Evolutionary conservation across 1,140 invertebrate species (phyloP), one percentile per base, ranked within the genome.

Genomic region (Oncopeltus fasciatus): DNA sequence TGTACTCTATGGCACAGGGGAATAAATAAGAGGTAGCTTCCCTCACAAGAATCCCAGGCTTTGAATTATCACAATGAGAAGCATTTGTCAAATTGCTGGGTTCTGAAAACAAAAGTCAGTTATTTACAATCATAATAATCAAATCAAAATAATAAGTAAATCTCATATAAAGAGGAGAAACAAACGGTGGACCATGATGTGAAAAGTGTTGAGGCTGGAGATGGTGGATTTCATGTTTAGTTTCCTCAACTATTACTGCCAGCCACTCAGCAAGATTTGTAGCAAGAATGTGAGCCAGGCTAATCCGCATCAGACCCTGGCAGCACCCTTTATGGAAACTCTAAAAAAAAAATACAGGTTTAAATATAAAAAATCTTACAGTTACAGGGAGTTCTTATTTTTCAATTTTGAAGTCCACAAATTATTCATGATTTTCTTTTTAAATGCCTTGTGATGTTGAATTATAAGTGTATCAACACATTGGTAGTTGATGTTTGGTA

Each of bases 1-100:
- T 57, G 75, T 92, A 93, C 74, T 92, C 89, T 68, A 94, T 91
- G 47, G 88, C 91, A 73, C 90, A 92, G 1, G 90, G 90, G 70
- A 91, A 93, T 3, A 94, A 78, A 71, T 92, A 92, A 1, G 88
- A 88, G 21, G 85, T 84, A 1, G 87, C 83, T 69, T 88, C 83
- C 68, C 87, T 81, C 2, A 92, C 80, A 26, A 92, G 72, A 46
- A 79, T 27, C 1, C 57, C 57, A 20, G 56, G 9, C 3, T 2
- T 24, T 18, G 49, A 53, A 18, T 26, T 14, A 26, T 20, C 24
- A 53, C 49, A 53, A 24, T 53, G 14, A n/a, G n/a, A n/a, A n/a
- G n/a, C n/a, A n/a, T n/a, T n/a, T n/a, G n/a, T n/a, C n/a, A 38
- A 38, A 38, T 38, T 38, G 5, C 31, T 38, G 5, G n/a, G n/a